These are phyloP conservation scores for Torymus tubicola DNA, from an alignment of 2,888 invertebrate genomes.

Conservation along the genomic window DNA sequence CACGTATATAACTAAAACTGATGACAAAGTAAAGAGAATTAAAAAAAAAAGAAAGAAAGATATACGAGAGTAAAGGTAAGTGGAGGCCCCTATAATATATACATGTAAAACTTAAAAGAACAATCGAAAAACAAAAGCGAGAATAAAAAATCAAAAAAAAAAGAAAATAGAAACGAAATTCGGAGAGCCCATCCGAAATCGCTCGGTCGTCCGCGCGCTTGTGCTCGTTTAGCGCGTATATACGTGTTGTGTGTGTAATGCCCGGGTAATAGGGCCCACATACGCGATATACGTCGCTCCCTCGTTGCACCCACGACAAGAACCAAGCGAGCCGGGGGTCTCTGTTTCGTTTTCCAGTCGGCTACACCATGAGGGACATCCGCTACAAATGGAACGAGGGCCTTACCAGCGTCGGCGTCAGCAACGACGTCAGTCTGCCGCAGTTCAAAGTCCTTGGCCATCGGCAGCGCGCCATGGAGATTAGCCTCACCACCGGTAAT, in stretches of 20 bases:
- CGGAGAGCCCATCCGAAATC: conserved; percentile 38
- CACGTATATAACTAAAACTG: not conserved
- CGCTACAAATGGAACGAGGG: conserved; percentile 98
- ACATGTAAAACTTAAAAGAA: too few species aligned
- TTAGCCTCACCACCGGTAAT: conserved; percentile 97
- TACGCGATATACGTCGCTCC: conserved; percentile 62
- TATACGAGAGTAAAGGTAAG: conserved; percentile 62
- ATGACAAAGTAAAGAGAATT: conserved; percentile 33
- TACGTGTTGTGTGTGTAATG: too few species aligned
- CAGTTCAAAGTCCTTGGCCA: conserved; percentile 99
- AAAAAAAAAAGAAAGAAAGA: conserved; percentile 47
- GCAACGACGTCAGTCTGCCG: conserved; percentile 96
- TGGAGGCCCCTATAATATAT: conserved; percentile 65
- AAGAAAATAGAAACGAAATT: too few species aligned
- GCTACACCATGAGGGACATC: conserved; percentile 98
- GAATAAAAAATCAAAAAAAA: too few species aligned
- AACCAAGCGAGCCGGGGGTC: conserved; percentile 70
- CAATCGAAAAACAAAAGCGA: too few species aligned
- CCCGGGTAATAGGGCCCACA: conserved; percentile 70
- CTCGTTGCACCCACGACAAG: conserved; percentile 52
- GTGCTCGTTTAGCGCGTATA: not conserved
- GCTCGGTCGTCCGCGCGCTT: conserved; percentile 12
- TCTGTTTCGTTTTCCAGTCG: conserved; percentile 85
- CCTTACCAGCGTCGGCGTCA: conserved; percentile 95
- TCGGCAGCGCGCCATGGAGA: conserved; percentile 96